These are phyloP conservation scores for Ovis canadensis DNA, from an alignment of 2,113 vertebrate species.

Conservation along the genomic window DNA sequence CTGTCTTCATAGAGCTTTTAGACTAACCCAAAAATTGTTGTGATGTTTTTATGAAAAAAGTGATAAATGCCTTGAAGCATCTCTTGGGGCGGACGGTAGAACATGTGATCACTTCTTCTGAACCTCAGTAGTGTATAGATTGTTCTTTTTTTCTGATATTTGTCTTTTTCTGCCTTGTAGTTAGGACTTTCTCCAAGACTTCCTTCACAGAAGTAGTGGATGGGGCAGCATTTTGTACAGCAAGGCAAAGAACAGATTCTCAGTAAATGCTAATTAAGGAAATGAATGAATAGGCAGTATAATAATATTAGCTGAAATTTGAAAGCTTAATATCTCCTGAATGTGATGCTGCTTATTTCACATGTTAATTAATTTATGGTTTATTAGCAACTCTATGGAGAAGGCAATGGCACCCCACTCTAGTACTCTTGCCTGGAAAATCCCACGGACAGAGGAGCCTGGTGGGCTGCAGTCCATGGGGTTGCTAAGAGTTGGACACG, in stretches of 20 bases:
- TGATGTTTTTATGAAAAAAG: constrained; percentile 22
- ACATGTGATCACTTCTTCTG: not conserved
- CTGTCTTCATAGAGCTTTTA: not conserved
- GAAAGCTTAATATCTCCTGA: not conserved
- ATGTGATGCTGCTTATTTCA: not conserved
- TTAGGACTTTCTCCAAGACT: not conserved
- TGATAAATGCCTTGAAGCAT: constrained; percentile 4
- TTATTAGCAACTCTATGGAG: not conserved
- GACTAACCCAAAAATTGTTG: not conserved
- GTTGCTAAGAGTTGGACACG: rapidly evolving
- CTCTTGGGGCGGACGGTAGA: not conserved
- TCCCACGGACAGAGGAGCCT: too few species aligned
- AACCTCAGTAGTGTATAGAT: not conserved
- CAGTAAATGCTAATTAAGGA: constrained; percentile 25
- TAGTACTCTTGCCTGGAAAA: too few species aligned
- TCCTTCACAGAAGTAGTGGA: constrained; percentile 6
- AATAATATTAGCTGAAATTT: not conserved
- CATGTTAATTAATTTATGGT: not conserved
- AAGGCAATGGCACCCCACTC: too few species aligned
- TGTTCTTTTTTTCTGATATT: not conserved
- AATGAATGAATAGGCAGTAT: not conserved
- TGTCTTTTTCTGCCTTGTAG: not conserved
- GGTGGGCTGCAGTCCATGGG: too few species aligned
- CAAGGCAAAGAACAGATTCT: not conserved
- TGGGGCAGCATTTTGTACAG: not conserved